These are phyloP conservation scores for Chloroclystis v-ata DNA, from an alignment of 2,888 invertebrate species.

Conservation along the genomic window DNA sequence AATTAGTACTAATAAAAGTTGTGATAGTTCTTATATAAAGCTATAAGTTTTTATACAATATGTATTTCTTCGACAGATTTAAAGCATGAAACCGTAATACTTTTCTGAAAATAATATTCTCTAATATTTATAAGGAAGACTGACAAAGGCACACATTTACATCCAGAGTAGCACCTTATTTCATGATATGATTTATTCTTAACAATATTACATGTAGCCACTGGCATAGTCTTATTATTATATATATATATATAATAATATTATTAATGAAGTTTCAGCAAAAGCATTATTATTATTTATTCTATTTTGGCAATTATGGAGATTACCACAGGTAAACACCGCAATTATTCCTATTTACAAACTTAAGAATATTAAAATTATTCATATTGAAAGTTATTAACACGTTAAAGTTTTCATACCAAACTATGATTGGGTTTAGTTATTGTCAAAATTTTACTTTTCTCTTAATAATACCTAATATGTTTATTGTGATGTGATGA, in stretches of 20 bases:
- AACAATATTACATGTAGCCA: constrained; percentile 30
- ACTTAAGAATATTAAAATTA: constrained; percentile 9
- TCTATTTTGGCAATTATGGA: constrained; percentile 78
- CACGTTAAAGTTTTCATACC: background rate
- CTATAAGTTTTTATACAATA: constrained; percentile 41
- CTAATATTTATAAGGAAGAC: constrained; percentile 58
- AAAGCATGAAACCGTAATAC: constrained; percentile 75
- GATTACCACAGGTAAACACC: constrained; percentile 72
- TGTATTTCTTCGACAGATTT: constrained; percentile 60
- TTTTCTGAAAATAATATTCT: constrained; percentile 50
- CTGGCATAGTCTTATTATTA: constrained; percentile 14
- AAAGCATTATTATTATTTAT: constrained; percentile 31
- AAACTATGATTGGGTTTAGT: background rate
- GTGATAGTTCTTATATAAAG: constrained; percentile 32
- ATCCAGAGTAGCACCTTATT: constrained; percentile 52
- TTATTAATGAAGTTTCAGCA: constrained; percentile 11
- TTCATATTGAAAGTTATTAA: background rate
- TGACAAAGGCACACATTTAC: constrained; percentile 52
- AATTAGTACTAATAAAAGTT: constrained; percentile 47
- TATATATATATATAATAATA: too few relatives aligned
- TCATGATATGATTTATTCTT: constrained; percentile 29
- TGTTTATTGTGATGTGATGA: too few relatives aligned
- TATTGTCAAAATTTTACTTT: too few relatives aligned
- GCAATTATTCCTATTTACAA: constrained; percentile 21
- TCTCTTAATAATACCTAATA: too few relatives aligned